A percentile compares a stretch with the other conserved stretches of the same genome.
phyloP scores from a whole-genome alignment of 2,113 vertebrate genomes.

The Symphodus melops region DNA sequence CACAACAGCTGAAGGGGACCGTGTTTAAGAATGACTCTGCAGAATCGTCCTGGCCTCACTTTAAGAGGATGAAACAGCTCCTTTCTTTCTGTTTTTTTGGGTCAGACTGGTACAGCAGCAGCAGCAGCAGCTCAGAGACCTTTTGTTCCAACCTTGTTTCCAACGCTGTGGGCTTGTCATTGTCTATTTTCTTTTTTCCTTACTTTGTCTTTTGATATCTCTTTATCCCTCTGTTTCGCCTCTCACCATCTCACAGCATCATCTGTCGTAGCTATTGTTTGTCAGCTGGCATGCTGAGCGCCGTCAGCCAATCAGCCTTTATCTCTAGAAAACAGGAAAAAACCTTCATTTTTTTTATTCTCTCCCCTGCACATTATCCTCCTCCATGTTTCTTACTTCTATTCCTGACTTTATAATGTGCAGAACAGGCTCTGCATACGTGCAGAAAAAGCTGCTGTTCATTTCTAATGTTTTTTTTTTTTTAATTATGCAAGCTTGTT shows the following conservation, averaged over 20 bases:
- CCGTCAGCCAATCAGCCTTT: constrained; percentile 40
- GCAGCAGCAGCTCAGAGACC: constrained; percentile 32
- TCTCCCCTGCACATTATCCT: constrained; percentile 21
- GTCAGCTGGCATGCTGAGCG: constrained; percentile 46
- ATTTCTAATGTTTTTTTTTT: constrained; percentile 9
- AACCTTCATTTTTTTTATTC: constrained; percentile 40
- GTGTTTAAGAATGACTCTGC: constrained; percentile 73
- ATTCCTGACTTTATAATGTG: background rate
- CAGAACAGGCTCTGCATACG: constrained; percentile 6
- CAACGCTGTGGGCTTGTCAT: constrained; percentile 35
- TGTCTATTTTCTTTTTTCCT: constrained; percentile 49
- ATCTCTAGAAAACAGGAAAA: constrained; percentile 49
- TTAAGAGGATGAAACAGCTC: constrained; percentile 44
- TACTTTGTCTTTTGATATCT: constrained; percentile 27
- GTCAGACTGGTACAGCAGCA: constrained; percentile 48
- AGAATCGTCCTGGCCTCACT: constrained; percentile 53
- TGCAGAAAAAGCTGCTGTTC: background rate
- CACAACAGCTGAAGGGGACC: constrained; percentile 33
- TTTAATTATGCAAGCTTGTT: constrained; percentile 32
- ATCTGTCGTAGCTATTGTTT: constrained; percentile 48
- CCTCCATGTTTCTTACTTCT: background rate
- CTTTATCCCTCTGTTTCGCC: constrained; percentile 41
- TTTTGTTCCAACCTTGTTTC: constrained; percentile 55
- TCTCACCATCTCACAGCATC: constrained; percentile 48
- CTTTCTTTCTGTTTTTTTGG: constrained; percentile 48